Evolutionary conservation across 35 echinoderm and acorn worm genomes (phyloP).

Genomic region (Lytechinus variegatus): DNA sequence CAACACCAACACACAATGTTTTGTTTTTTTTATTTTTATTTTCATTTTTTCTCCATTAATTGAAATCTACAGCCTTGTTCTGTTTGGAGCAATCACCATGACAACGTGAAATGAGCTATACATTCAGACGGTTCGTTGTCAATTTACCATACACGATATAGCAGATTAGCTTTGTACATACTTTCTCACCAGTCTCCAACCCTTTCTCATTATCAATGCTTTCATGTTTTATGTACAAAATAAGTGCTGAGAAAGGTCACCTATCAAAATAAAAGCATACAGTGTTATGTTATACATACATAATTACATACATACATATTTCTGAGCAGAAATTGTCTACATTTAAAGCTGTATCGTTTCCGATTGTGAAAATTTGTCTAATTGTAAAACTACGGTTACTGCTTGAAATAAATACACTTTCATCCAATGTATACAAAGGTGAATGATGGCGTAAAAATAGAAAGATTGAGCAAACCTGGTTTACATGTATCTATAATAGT

Average conservation of each 20-base stretch:
- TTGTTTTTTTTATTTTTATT: not conserved
- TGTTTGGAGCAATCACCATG: not conserved
- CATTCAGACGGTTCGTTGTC: slow-evolving; percentile 22
- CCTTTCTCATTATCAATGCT: slow-evolving; percentile 15
- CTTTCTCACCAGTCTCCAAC: not conserved
- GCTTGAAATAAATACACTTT: not conserved
- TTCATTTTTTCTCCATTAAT: not conserved
- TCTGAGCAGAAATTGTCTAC: not conserved
- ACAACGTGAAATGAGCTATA: slow-evolving; percentile 28
- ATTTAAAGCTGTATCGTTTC: slow-evolving; percentile 7
- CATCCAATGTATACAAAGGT: not conserved
- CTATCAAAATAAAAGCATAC: slow-evolving; percentile 48
- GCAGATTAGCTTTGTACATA: not conserved
- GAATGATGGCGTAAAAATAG: not conserved
- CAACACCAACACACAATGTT: not conserved
- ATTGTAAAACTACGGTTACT: not conserved
- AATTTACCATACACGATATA: not conserved
- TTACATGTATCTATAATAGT: not conserved
- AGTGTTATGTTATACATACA: slow-evolving; percentile 43
- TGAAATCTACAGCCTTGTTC: slow-evolving; percentile 28
- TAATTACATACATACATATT: slow-evolving; percentile 32
- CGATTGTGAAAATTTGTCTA: not conserved
- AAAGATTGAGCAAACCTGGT: not conserved
- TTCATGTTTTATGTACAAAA: slow-evolving; percentile 36
- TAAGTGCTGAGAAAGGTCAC: slow-evolving; percentile 6